Evolutionary conservation across 2,113 vertebrate species (phyloP).

Genomic region (Siniperca chuatsi): DNA sequence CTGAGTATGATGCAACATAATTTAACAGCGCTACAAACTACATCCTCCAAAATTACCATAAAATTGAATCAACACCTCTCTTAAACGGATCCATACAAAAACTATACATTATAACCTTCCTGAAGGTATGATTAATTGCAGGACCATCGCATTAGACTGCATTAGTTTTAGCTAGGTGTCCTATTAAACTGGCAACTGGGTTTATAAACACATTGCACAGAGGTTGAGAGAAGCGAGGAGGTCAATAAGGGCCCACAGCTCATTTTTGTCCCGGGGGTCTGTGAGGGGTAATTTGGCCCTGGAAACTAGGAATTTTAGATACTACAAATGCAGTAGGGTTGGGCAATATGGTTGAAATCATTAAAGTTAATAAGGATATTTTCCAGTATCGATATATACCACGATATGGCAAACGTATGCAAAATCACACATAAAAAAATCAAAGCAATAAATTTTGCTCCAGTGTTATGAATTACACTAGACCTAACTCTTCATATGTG

Average conservation of each 20-base stretch:
- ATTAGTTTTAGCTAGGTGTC: background rate
- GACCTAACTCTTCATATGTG: background rate
- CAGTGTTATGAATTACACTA: background rate
- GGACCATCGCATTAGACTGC: background rate
- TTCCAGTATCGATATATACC: background rate
- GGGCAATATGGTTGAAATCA: too few relatives aligned
- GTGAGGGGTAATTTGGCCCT: background rate
- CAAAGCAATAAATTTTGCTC: background rate
- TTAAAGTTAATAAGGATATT: background rate
- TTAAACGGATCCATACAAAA: background rate
- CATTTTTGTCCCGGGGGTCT: background rate
- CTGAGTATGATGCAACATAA: background rate
- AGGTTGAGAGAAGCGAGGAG: background rate
- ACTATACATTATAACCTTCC: background rate
- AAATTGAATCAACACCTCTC: background rate
- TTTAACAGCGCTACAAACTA: background rate
- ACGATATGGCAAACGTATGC: too few relatives aligned
- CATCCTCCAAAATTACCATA: background rate
- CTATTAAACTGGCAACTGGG: background rate
- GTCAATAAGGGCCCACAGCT: background rate
- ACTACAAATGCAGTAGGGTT: background rate
- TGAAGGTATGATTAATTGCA: background rate
- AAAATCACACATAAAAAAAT: background rate
- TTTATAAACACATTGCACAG: background rate
- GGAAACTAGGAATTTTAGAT: background rate